Evolutionary conservation across 2,888 invertebrate species (phyloP).

Genomic region (Hyalella azteca): DNA sequence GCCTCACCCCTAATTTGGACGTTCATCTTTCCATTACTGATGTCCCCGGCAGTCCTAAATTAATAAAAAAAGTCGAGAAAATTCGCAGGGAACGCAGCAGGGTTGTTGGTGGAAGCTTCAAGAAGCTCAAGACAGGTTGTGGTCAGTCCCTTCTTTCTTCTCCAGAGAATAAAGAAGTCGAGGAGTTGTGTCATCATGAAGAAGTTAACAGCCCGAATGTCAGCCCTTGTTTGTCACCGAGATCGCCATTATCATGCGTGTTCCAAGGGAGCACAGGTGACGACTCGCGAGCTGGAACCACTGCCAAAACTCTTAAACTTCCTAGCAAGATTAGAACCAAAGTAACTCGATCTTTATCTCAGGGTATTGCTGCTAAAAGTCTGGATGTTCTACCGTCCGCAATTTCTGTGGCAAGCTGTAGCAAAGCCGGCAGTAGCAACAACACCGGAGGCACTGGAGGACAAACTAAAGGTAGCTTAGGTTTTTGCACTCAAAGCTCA

Average conservation of each 20-base stretch:
- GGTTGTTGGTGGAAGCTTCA: constrained; percentile 44
- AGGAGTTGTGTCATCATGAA: background rate
- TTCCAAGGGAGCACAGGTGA: background rate
- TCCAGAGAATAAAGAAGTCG: background rate
- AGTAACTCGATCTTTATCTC: background rate
- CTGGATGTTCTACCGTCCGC: constrained; percentile 6
- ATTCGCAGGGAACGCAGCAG: constrained; percentile 50
- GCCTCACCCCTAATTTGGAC: constrained; percentile 50
- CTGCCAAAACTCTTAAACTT: background rate
- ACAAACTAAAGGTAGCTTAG: background rate
- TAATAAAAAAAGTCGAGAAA: constrained; percentile 54
- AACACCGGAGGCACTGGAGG: background rate
- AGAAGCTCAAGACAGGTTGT: constrained; percentile 48
- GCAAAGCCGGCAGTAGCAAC: background rate
- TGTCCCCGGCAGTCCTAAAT: constrained; percentile 48
- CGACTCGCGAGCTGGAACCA: background rate
- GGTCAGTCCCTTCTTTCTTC: background rate
- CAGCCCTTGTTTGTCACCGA: constrained; percentile 5
- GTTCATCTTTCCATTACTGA: constrained; percentile 54
- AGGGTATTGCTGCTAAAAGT: constrained; percentile 21
- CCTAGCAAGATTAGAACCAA: background rate
- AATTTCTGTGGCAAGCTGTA: background rate
- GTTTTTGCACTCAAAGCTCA: constrained; percentile 11
- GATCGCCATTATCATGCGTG: constrained; percentile 29
- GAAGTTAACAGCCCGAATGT: background rate